These are phyloP conservation scores for Laterallus jamaicensis DNA, from an alignment of 2,113 vertebrate genomes.

Conservation along the genomic window DNA sequence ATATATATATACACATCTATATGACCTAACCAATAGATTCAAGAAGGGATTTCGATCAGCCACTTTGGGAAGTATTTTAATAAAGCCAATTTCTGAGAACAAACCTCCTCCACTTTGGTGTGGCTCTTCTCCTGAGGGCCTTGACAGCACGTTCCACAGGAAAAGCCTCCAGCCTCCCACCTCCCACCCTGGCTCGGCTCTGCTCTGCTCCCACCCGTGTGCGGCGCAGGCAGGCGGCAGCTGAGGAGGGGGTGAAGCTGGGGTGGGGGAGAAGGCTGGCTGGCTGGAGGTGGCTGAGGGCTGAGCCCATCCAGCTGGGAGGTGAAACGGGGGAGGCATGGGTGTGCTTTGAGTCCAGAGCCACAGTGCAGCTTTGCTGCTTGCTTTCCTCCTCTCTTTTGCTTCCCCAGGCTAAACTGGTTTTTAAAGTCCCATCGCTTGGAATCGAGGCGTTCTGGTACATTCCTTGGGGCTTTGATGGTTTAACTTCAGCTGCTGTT, in stretches of 20 bases:
- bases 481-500: background rate
- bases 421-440: background rate
- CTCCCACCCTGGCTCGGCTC: background rate
- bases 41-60: background rate
- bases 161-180: background rate
- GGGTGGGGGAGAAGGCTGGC: background rate
- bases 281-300: background rate
- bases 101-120: background rate
- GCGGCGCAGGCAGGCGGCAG: background rate
- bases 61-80: constrained; percentile 66
- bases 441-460: accelerated
- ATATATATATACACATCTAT: background rate
- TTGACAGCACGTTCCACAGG: accelerated
- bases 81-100: constrained; percentile 56
- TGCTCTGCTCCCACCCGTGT: background rate
- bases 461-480: background rate
- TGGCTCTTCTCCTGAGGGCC: background rate
- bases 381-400: background rate
- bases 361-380: background rate
- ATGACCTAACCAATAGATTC: background rate
- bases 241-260: background rate
- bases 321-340: accelerated
- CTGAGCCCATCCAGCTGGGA: background rate
- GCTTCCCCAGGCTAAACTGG: background rate
- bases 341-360: background rate